Evolutionary conservation across 2,113 vertebrate genomes (phyloP).

Genomic region (Pseudolaguvia tuberculata): DNA sequence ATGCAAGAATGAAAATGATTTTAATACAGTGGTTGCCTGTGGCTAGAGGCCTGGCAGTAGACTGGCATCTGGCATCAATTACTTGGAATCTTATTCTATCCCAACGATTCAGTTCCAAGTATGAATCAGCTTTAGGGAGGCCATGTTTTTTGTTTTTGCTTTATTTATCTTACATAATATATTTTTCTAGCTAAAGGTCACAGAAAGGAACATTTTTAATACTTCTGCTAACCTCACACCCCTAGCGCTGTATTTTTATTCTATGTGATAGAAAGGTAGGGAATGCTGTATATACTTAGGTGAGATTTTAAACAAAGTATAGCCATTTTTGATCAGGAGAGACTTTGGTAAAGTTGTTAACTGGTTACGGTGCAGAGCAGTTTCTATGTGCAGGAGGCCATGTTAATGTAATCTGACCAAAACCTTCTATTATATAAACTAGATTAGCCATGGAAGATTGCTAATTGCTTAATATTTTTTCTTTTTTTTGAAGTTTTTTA

Average conservation of each 20-base stretch:
- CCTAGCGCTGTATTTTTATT: no score
- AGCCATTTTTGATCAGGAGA: background rate
- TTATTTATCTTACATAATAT: background rate
- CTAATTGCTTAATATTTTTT: no score
- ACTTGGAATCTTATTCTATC: background rate
- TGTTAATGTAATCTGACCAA: no score
- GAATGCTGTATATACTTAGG: background rate
- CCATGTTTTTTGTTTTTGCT: background rate
- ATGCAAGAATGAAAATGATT: conserved; percentile 1
- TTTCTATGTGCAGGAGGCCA: no score
- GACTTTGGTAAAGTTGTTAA: background rate
- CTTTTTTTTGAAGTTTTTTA: no score
- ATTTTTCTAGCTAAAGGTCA: background rate
- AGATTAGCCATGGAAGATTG: no score
- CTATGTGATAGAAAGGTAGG: no score
- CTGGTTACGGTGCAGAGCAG: conserved; percentile 14
- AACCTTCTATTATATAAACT: no score
- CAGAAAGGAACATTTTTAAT: conserved; percentile 17
- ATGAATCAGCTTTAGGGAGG: background rate
- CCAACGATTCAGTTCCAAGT: background rate
- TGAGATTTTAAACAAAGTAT: conserved; percentile 14
- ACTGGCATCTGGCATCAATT: background rate
- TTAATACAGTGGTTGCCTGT: background rate
- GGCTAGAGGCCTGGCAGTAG: background rate
- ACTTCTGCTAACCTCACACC: conserved; percentile 12